Base-by-base conservation (phyloP, 30 jellyfish, hydroid and myxozoan species). In the Sanderia malayensis region DNA sequence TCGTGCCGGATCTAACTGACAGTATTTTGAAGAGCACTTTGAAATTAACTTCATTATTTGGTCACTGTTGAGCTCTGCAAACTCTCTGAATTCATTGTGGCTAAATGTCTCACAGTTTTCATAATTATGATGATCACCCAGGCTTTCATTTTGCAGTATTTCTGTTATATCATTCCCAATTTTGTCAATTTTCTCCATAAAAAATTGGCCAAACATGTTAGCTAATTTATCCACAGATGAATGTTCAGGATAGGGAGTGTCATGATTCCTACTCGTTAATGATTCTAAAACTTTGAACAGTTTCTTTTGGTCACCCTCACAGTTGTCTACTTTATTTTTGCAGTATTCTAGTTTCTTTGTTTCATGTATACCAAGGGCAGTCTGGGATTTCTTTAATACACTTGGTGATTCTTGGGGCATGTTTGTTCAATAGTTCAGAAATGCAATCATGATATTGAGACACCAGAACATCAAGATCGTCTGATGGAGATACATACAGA, bases 1-100 rank as follows among this genome's bases (percentile, higher is more conserved):
- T 33, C 83, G 83, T 47, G 58, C 31, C 11, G 91, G 91, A 79
- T 79, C 83, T 45, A 44, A 30, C 3, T 30, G 1, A 64, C 81
- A 77, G 34, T 47, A 73, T 47, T 61, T 75, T 22, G 17, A 25
- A n/a, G 74, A 67, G 67, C 74, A 77, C 47, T 66, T 46, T 31
- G 24, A 46, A n/a, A 74, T 19, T 52, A 74, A 77, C 41, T 59
- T 30, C 46, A 30, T 74, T 29, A 74, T 68, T 74, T 60, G 86
- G 8, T 58, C 77, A 49, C 19, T 61, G n/a, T 73, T 49, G 59
- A 34, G 37, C 59, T 53, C 58, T n/a, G 59, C 77, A 62, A 61
- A 61, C 44, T 22, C 75, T 25, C 79, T 24, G 69, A 76, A 45
- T 61, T 76, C 65, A 19, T 44, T 27, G 52, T 45, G 29, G 79